Base-by-base conservation (phyloP, 2,888 invertebrate species). In the Archaeoteleia sp. region DNA sequence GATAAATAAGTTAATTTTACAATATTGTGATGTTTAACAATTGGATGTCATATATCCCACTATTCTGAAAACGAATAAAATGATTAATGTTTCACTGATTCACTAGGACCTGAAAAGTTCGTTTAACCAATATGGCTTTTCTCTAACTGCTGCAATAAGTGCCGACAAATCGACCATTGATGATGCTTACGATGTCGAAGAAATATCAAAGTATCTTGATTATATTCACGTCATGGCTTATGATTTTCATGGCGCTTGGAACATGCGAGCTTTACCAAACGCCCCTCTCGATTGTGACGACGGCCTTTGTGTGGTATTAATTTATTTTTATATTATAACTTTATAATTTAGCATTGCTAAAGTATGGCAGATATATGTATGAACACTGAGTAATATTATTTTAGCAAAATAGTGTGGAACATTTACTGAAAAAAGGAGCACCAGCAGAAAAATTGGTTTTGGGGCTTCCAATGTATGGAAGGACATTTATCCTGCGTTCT, bases 221-320 rank as follows among this genome's bases (percentile, higher is more conserved):
- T 90, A 89, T 54, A 88, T 95, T 27, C 94, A 95, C 74, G 89
- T 95, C 81, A 95, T 95, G 95, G 92, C 93, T 66, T 96, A 96
- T 82, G 95, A 96, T 83, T 95, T 95, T 82, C 94, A 95, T 73
- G 95, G 95, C 0, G 89, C 92, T 3, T 95, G 95, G 95, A 93
- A 95, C 74, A 87, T 87, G 0, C 87, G 87, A 57, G 90, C 93
- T 0, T 92, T 93, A 0, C 91, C 93, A 6, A 95, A 95, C 79
- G 92, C 95, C 0, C 95, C 95, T 0, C 79, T 96, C 5, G 87
- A 86, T 15, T 88, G 90, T 0, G 82, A 84, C 0, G 80, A 86
- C 0, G 86, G 87, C 0, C 85, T 92, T 1, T 93, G 90, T 84
- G 90, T 95, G 85, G 94, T 94, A 85, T 87, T 90, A 82, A 54